These are phyloP conservation scores for Siderastrea radians DNA, from an alignment of 92 coral and sea anemone species.

Conservation along the genomic window DNA sequence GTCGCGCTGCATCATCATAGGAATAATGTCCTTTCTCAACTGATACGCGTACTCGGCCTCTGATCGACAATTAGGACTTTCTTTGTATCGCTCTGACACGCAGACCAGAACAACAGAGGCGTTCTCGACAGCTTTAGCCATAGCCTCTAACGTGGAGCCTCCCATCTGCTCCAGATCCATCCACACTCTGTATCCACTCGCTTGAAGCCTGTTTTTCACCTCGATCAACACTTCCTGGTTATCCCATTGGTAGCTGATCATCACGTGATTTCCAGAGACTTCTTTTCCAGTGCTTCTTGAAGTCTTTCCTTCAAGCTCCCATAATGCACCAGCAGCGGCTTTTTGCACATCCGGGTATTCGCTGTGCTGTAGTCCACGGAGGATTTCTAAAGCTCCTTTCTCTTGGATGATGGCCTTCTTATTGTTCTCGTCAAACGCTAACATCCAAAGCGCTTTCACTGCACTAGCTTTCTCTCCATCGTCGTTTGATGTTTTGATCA, in stretches of 20 bases:
- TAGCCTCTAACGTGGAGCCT: conserved; percentile 74
- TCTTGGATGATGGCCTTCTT: conserved; percentile 44
- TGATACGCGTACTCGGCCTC: conserved; percentile 77
- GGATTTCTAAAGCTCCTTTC: conserved; percentile 30
- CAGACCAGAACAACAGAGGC: conserved; percentile 75
- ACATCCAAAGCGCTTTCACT: conserved; percentile 72
- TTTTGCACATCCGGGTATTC: conserved; percentile 51
- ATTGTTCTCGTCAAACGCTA: conserved; percentile 80
- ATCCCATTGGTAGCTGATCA: conserved; percentile 87
- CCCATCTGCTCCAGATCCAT: conserved; percentile 80
- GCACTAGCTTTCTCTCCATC: conserved; percentile 59
- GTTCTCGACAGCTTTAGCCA: conserved; percentile 77
- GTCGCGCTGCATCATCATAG: conserved; percentile 66
- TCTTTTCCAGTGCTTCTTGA: conserved; percentile 5
- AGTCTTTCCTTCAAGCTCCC: conserved; percentile 76
- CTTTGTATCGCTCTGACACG: conserved; percentile 79
- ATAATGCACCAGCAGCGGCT: conserved; percentile 81
- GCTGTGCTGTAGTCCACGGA: conserved; percentile 55
- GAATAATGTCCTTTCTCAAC: conserved; percentile 71
- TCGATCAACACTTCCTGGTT: conserved; percentile 61
- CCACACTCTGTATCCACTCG: conserved; percentile 76
- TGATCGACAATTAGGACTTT: conserved; percentile 81
- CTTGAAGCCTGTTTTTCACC: conserved; percentile 71
- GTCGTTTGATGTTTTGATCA: conserved; percentile 58
- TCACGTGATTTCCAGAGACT: conserved; percentile 54